These are phyloP conservation scores for Neoascia interrupta DNA, from an alignment of 2,888 invertebrate species.

Conservation along the genomic window DNA sequence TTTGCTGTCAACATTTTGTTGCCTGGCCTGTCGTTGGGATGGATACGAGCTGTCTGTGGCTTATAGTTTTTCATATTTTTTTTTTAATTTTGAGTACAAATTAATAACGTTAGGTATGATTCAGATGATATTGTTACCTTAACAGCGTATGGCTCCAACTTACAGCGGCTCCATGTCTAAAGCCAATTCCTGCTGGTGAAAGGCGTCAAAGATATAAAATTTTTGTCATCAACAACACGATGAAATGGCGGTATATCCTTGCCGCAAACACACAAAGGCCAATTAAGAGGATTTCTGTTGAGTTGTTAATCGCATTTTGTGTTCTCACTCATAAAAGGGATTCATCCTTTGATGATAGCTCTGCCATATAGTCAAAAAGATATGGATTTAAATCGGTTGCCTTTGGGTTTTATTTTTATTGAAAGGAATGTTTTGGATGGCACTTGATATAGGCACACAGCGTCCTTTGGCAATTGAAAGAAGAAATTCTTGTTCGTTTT, in stretches of 20 bases:
- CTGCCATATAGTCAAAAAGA: slow-evolving; percentile 2
- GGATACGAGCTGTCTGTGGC: too few species aligned
- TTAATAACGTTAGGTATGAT: slow-evolving; percentile 55
- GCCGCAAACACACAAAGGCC: slow-evolving; percentile 38
- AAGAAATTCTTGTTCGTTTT: slow-evolving; percentile 8
- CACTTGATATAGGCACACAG: slow-evolving; percentile 35
- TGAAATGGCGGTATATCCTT: slow-evolving; percentile 5
- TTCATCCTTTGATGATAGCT: slow-evolving; percentile 44
- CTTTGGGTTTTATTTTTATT: slow-evolving; percentile 28
- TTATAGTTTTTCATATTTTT: slow-evolving; percentile 8
- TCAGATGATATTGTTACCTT: slow-evolving; percentile 52
- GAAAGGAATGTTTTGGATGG: slow-evolving; percentile 36
- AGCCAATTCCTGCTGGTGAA: slow-evolving; percentile 6
- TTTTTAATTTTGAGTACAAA: slow-evolving; percentile 19
- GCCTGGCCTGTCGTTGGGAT: too few species aligned
- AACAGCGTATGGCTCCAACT: too few species aligned
- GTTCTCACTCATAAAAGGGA: slow-evolving; percentile 25
- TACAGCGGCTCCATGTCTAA: too few species aligned
- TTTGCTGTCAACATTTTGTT: background rate
- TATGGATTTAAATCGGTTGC: slow-evolving; percentile 44
- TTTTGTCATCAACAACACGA: slow-evolving; percentile 25
- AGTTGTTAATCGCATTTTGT: slow-evolving; percentile 61
- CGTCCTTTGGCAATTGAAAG: slow-evolving; percentile 47
- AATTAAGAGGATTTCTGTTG: slow-evolving; percentile 36
- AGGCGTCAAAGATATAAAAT: slow-evolving; percentile 28